Base-by-base conservation (phyloP, 2,797 vertebrate species). In the Denticeps clupeoides region DNA sequence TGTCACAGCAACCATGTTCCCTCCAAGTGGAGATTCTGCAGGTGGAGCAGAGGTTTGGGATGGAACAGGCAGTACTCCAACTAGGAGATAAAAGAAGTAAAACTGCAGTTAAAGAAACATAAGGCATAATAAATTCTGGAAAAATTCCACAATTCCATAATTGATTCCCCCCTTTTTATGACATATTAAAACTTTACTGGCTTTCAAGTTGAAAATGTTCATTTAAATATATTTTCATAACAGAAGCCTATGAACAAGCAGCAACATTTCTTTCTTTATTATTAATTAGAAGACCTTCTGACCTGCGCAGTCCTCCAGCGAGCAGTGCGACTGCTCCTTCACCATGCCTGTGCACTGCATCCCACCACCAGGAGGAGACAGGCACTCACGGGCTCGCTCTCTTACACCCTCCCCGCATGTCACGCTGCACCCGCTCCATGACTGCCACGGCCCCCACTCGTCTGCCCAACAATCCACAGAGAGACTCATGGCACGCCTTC, bases 371-470 rank as follows among this genome's bases (percentile, higher is more conserved):
- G 75, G 82, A 59, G 88, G 81, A 52, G 80, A 69, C 62, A 91
- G 71, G 68, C 95, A 99, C 55, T 79, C 69, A 1, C 93, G 86
- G 54, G 70, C 66, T 28, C 95, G 83, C 54, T 97, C 85, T 64
- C 95, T 82, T 55, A 89, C 62, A 0, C 91, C 95, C 0, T 97
- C 90, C 5, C 93, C 93, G 3, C 95, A 99, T 13, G 84, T 88
- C 62, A 86, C 75, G 0, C 93, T 99, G 75, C 95, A 99, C 2
- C 72, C 66, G 41, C 83, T 93, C 95, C 95, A 99, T 0, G 87
- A 82, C 72, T 89, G 87, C 95, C 95, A 99, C 0, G 61, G 78
- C 21, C 88, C 89, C 95, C 91, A 95, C 0, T 83, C 79, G 51
- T 88, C 93, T 97, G 72, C 60, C 59, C n/a, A n/a, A n/a, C n/a